These are phyloP conservation scores for Polypedilum pembai DNA, from an alignment of 1,140 invertebrate genomes.

Conservation along the genomic window DNA sequence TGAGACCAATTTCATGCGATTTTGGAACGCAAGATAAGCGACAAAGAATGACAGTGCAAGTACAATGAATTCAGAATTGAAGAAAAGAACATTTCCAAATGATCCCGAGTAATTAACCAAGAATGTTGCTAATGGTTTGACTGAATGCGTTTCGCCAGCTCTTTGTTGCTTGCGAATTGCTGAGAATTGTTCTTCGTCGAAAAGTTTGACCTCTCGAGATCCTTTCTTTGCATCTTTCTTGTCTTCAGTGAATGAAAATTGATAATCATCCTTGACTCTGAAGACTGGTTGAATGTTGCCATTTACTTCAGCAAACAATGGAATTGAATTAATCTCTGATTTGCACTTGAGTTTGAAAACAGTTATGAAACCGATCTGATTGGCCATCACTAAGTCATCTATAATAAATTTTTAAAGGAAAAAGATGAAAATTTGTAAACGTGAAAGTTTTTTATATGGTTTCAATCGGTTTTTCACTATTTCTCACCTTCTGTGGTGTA, in stretches of 20 bases:
- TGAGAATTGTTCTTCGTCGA: constrained; percentile 85
- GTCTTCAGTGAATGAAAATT: constrained; percentile 90
- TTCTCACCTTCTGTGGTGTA: constrained; percentile 15
- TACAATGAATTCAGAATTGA: neutral
- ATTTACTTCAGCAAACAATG: constrained; percentile 78
- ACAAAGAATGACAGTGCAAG: neutral
- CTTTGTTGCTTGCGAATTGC: constrained; percentile 68
- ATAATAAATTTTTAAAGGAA: constrained; percentile 90
- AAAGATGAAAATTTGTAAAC: constrained; percentile 44
- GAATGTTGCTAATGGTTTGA: constrained; percentile 68
- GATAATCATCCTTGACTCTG: constrained; percentile 59
- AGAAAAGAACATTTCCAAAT: neutral
- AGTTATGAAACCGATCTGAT: constrained; percentile 69
- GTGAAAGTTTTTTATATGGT: constrained; percentile 47
- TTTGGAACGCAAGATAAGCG: constrained; percentile 8
- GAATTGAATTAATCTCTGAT: constrained; percentile 53
- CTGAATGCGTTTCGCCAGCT: constrained; percentile 53
- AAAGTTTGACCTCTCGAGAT: constrained; percentile 69
- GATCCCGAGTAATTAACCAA: constrained; percentile 69
- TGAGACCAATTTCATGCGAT: constrained; percentile 3
- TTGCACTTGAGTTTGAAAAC: constrained; percentile 67
- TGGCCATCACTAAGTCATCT: constrained; percentile 51
- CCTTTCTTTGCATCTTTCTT: constrained; percentile 70
- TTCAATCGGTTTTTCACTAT: constrained; percentile 46
- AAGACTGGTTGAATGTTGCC: constrained; percentile 74